Evolutionary conservation across 1,140 invertebrate genomes (phyloP).

Genomic region (Drosophila saltans): DNA sequence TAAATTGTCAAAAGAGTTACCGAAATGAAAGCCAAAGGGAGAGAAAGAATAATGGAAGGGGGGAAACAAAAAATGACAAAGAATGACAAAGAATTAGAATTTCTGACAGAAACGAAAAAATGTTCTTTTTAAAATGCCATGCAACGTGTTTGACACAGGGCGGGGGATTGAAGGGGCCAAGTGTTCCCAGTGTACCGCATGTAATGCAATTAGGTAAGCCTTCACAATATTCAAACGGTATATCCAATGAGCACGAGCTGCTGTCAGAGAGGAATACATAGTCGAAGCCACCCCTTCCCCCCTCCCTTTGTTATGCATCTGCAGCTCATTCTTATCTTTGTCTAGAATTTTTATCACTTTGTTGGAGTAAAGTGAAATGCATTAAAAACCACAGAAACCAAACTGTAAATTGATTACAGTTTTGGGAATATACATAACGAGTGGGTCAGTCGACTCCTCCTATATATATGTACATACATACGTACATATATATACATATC

Average conservation of each 20-base stretch:
- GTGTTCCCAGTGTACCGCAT: conserved; percentile 9
- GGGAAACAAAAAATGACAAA: conserved; percentile 15
- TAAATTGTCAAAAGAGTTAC: conserved; percentile 24
- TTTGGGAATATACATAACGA: background rate
- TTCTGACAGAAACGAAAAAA: conserved; percentile 32
- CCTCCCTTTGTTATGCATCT: background rate
- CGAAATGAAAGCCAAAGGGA: background rate
- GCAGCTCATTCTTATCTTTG: conserved; percentile 4
- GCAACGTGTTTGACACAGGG: conserved; percentile 25
- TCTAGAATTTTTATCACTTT: conserved; percentile 11
- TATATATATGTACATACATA: background rate
- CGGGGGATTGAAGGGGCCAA: background rate
- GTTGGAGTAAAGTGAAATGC: conserved; percentile 5
- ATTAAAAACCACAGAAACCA: conserved; percentile 2
- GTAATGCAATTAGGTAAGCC: conserved; percentile 21
- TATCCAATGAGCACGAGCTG: conserved; percentile 12
- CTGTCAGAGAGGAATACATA: background rate
- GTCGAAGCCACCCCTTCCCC: background rate
- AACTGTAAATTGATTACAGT: conserved; percentile 12
- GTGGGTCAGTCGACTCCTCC: background rate
- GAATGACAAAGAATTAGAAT: conserved; percentile 50
- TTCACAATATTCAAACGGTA: conserved; percentile 15
- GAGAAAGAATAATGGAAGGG: background rate
- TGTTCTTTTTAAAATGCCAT: conserved; percentile 36
- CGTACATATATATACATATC: too few species aligned